Evolutionary conservation across 2,797 vertebrate species (phyloP), one percentile per base, ranked within the genome.

Genomic region (Gymnocypris eckloni): DNA sequence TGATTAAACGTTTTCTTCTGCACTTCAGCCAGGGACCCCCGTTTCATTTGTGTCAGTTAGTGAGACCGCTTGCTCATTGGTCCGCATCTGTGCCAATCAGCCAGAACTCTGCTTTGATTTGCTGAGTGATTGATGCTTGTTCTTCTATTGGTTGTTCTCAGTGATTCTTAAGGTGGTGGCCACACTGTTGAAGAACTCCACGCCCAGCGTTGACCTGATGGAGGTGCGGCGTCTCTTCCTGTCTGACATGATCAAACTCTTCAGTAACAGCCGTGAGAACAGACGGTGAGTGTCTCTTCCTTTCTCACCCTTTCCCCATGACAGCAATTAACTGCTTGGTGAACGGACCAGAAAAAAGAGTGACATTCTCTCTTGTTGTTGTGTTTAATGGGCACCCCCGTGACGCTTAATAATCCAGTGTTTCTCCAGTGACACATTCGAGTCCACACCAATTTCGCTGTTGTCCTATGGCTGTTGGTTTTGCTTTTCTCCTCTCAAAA

Each of bases 131-230:
- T 45, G 15, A 59, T 16, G 95, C 96, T 41, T 95, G 97, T 73
- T 13, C 20, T 41, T 75, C 39, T 56, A 1, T 87, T 39, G 28
- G 84, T 92, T 64, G 89, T 52, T 92, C 90, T 81, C 93, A 99
- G 98, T 99, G 98, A 99, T 99, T 93, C 94, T 99, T 84, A 99
- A 99, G 93, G 98, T 99, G 82, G 98, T 99, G 89, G 98, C 98
- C 86, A 99, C 98, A 0, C 95, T 99, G 88, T 92, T 99, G 92
- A 99, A 99, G 94, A 99, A 96, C 92, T 99, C 98, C 25, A 92
- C 96, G 0, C 97, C 98, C 83, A 98, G 98, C 45, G 90, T 95
- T 9, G 98, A 99, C 89, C 94, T 99, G 90, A 99, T 99, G 98
- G 98, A 99, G 93, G 98, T 99, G 87, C 95, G 98, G 52, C 97